Evolutionary conservation across 2,797 vertebrate species (phyloP).

Genomic region (Benthosema pterotum): DNA sequence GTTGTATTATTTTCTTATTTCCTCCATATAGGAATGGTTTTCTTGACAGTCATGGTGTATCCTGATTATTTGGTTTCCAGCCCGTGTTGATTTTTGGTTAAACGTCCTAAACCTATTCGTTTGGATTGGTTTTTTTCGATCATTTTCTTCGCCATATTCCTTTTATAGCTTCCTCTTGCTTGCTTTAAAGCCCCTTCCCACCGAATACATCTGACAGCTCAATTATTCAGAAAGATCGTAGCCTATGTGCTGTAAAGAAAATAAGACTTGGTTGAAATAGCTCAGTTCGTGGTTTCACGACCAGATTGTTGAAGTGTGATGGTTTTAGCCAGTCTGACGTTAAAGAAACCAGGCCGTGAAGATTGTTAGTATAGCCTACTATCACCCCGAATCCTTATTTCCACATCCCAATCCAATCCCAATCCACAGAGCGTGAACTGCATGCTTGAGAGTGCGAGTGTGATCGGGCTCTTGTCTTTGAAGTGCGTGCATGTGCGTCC

Average conservation of each 20-base stretch:
- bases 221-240: constrained; percentile 30
- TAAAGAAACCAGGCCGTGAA: constrained; percentile 58
- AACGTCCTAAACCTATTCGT: constrained; percentile 51
- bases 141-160: constrained; percentile 74
- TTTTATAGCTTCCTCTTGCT: constrained; percentile 26
- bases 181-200: constrained; percentile 71
- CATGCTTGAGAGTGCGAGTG: constrained; percentile 37
- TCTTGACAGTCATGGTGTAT: constrained; percentile 52
- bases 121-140: constrained; percentile 66
- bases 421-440: constrained; percentile 55
- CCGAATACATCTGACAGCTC: constrained; percentile 81
- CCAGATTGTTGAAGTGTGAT: constrained; percentile 38
- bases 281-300: constrained; percentile 25
- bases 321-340: constrained; percentile 36
- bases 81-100: constrained; percentile 55
- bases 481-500: constrained; percentile 46
- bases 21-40: constrained; percentile 53
- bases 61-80: constrained; percentile 54
- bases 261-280: constrained; percentile 33
- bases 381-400: constrained; percentile 17
- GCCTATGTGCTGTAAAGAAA: constrained; percentile 31
- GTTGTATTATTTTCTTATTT: constrained; percentile 50
- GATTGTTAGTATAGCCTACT: constrained; percentile 44
- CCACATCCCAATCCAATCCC: constrained; percentile 56
- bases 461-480: constrained; percentile 47